Base-by-base conservation (phyloP, 2,888 invertebrate genomes). In the Xestobium rufovillosum region DNA sequence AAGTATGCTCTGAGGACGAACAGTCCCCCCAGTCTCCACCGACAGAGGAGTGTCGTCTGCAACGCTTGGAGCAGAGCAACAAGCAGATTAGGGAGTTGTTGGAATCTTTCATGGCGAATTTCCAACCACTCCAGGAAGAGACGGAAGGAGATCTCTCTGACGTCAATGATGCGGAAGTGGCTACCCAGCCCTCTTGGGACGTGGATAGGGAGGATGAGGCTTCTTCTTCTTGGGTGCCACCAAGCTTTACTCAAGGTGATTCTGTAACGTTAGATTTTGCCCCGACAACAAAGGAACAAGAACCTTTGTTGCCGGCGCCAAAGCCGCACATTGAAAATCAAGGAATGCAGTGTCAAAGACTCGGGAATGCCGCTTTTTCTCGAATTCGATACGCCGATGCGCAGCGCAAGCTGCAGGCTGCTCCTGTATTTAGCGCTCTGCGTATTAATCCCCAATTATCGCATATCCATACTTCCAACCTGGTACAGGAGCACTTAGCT, bases 321-420 rank as follows among this genome's bases (percentile, higher is more conserved):
- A 38, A 38, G 13, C 28, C 32, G 9, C 19, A 43, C 14, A 44
- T 44, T 13, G 36, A 31, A 14, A 16, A 6, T 11, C 38, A 43
- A 19, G 42, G 44, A 11, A 31, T 39, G 3, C 31, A 44, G 39
- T 14, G 38, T 27, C n/a, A 26, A 30, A 41, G 38, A 25, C 16
- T 44, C 15, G 38, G 41, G 8, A 34, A 32, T 14, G 14, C 30
- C 8, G 34, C 39, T 1, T 44, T 34, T 26, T 41, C 42, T 27
- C 15, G 13, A 31, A 29, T 44, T n/a, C 30, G 43, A 25, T 44
- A 43, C 31, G 13, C 33, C 10, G 44, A 43, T 4, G 42, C 31
- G 3, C 32, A 44, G 14, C 40, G 43, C 12, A 44, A 33, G 17
- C 28, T 44, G 3, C 40, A 43, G 31, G 41, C 45, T 2, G 37